Evolutionary conservation across 2,888 invertebrate genomes (phyloP).

Genomic region (Orchestes rusci): DNA sequence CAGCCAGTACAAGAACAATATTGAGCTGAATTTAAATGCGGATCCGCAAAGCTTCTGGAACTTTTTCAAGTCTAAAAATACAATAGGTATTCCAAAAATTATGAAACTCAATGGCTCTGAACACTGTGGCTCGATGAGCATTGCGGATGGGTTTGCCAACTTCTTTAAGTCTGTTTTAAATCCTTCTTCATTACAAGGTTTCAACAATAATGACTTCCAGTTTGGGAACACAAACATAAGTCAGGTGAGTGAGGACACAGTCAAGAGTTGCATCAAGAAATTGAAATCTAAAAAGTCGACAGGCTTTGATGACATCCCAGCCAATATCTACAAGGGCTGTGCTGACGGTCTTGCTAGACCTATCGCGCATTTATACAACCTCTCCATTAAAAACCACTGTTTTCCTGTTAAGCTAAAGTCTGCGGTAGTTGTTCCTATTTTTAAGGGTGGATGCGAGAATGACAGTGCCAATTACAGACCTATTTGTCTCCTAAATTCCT

Average conservation of each 20-base stretch:
- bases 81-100: too few relatives aligned
- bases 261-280: constrained; percentile 2
- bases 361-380: constrained; percentile 12
- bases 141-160: too few relatives aligned
- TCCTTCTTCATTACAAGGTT: background rate
- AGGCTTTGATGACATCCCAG: constrained; percentile 11
- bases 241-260: background rate
- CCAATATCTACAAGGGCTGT: constrained; percentile 16
- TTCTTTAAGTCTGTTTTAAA: too few relatives aligned
- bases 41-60: constrained; percentile 1
- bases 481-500: constrained; percentile 5
- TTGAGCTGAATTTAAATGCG: background rate
- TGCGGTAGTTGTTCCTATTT: background rate
- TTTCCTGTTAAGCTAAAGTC: background rate
- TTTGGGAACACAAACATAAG: background rate
- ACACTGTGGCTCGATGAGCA: too few relatives aligned
- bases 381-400: background rate
- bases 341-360: constrained; percentile 6
- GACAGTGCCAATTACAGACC: constrained; percentile 1
- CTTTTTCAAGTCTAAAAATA: background rate
- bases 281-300: constrained; percentile 13
- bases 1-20: background rate
- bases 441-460: background rate
- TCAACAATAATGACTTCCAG: background rate
- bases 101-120: too few relatives aligned